Evolutionary conservation across 1,140 invertebrate species (phyloP), one percentile per base, ranked within the genome.

Genomic region (Trichonephila clavata): DNA sequence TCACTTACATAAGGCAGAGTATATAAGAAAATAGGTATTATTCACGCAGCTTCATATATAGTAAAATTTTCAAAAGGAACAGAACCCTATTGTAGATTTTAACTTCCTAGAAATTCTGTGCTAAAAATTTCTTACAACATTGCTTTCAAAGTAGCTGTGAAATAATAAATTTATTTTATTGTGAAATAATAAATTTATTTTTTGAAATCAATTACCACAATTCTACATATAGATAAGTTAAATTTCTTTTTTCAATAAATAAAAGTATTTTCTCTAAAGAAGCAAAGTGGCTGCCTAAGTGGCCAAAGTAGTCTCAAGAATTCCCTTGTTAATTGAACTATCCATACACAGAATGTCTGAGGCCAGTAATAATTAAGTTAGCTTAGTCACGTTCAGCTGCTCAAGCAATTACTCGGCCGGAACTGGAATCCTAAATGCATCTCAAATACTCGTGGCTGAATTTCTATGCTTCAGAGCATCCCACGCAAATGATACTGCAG

Each of bases 361-460:
- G 65, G 24, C 71, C 71, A 77, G 27, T 39, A 77, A 77, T 77
- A 77, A 77, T 77, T 77, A 77, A 77, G 71, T 77, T 32, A 77
- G 4, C 24, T 39, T 16, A 77, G 71, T 77, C 32, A 77, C 68
- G 27, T 77, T 32, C 27, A 39, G 13, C 71, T 77, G 71, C 71
- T 32, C 27, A 39, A 77, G 71, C 71, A 77, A 77, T 39, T 77
- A 77, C 71, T 77, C 27, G 71, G 13, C 71, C 71, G 27, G 27
- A 77, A 77, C 71, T 32, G 3, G 14, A 39, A 24, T 20, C 24
- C 71, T 77, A 39, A 77, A 77, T 32, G 71, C 71, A 77, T 77
- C 14, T 32, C 71, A 77, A 77, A 77, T 77, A 77, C 27, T 39
- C 71, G 3, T 14, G 27, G 24, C 24, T 5, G 71, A 27, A 39